A percentile compares a stretch with the other conserved stretches of the same genome.
Conservation (phyloP, 2,888 invertebrate species). For the Luperina nickerlii region DNA sequence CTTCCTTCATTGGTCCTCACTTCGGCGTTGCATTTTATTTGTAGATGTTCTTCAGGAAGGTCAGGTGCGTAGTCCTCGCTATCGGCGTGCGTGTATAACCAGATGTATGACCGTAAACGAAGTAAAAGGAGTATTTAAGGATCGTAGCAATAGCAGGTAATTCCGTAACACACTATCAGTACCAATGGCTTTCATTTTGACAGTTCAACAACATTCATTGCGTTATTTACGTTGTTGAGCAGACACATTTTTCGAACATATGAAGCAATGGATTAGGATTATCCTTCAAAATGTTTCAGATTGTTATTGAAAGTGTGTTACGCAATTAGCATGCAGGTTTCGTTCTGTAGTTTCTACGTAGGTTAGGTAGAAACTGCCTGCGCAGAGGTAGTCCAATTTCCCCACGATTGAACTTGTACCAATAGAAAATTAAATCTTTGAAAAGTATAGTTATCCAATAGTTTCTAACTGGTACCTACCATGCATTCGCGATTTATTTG, state of each 20-base stretch:
- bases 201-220: background rate
- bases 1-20: background rate
- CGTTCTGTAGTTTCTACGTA: too few relatives aligned
- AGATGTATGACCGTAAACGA: background rate
- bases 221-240: background rate
- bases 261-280: background rate
- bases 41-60: background rate
- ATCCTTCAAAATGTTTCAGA: background rate
- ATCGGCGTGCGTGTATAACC: background rate
- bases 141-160: background rate
- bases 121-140: background rate
- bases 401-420: too few relatives aligned
- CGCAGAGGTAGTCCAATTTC: too few relatives aligned
- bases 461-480: too few relatives aligned
- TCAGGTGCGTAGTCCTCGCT: background rate
- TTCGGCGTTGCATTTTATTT: background rate
- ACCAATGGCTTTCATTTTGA: background rate
- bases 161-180: background rate
- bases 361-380: too few relatives aligned
- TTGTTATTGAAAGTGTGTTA: background rate
- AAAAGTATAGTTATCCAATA: too few relatives aligned
- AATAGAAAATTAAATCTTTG: too few relatives aligned
- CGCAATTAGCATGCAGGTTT: too few relatives aligned
- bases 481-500: too few relatives aligned
- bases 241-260: background rate